Evolutionary conservation across 2,888 invertebrate genomes (phyloP).

Genomic region (Eupithecia dodoneata): DNA sequence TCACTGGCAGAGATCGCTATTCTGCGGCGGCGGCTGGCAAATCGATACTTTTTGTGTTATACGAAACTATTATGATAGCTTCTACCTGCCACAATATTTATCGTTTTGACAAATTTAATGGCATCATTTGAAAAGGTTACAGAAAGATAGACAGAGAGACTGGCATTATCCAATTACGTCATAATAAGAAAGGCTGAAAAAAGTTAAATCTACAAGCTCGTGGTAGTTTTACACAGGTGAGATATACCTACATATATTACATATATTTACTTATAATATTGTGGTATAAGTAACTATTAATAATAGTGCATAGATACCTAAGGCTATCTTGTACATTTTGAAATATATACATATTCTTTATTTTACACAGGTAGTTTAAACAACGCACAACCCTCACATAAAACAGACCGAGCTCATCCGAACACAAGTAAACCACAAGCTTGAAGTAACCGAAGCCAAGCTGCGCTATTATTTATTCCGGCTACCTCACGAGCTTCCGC

Average conservation of each 20-base stretch:
- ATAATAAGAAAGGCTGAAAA: not conserved
- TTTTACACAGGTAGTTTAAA: not conserved
- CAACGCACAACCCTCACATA: not conserved
- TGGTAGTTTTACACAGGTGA: not conserved
- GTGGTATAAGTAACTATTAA: too few relatives aligned
- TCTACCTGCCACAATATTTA: not conserved
- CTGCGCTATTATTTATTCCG: slow-evolving; percentile 42
- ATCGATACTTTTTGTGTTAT: not conserved
- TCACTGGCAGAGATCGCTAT: not conserved
- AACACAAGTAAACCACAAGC: not conserved
- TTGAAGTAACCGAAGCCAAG: slow-evolving; percentile 15
- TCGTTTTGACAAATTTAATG: not conserved
- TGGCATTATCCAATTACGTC: not conserved
- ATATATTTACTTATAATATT: too few relatives aligned
- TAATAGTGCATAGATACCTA: too few relatives aligned
- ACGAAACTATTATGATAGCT: too few relatives aligned
- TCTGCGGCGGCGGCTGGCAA: not conserved
- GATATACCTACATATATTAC: too few relatives aligned
- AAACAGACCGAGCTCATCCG: not conserved
- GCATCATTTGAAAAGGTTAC: not conserved
- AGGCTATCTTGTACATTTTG: too few relatives aligned
- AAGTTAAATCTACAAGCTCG: not conserved
- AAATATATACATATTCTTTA: too few relatives aligned
- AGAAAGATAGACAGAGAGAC: not conserved
- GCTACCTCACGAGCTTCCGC: slow-evolving; percentile 49